Evolutionary conservation across 2,113 vertebrate genomes (phyloP).

Genomic region (Hemibagrus wyckioides): DNA sequence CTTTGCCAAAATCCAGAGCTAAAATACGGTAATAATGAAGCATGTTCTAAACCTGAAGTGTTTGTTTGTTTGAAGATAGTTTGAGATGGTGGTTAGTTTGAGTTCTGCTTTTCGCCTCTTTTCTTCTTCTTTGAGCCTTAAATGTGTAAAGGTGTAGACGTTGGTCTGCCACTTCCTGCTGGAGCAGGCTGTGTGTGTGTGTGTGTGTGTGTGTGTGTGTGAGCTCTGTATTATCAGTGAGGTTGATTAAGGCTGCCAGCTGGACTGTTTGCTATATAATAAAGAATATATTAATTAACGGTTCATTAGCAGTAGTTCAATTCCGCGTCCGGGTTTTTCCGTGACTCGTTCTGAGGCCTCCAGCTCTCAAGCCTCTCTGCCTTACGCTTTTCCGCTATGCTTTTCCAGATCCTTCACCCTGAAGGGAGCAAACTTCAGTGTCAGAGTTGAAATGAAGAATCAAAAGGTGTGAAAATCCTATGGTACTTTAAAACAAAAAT

Average conservation of each 20-base stretch:
- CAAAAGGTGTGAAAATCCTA: not conserved
- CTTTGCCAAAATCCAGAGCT: not conserved
- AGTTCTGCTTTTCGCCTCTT: not conserved
- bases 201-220: constrained; percentile 17
- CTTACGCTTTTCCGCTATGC: constrained; percentile 11
- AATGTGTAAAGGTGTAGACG: constrained; percentile 18
- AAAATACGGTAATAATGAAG: not conserved
- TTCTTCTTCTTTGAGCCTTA: constrained; percentile 37
- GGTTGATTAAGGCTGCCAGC: constrained; percentile 62
- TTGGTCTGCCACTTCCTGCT: constrained; percentile 34
- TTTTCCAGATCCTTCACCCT: not conserved
- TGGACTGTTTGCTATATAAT: constrained; percentile 69
- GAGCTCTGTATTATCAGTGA: constrained; percentile 21
- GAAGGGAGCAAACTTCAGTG: not conserved
- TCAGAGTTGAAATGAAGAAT: not conserved
- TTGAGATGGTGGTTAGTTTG: not conserved
- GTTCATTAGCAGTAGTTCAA: constrained; percentile 9
- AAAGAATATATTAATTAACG: constrained; percentile 18
- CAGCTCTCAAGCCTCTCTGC: not conserved
- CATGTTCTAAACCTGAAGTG: not conserved
- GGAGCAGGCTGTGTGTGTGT: constrained; percentile 12
- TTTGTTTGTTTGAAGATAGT: not conserved
- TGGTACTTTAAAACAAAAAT: constrained; percentile 13
- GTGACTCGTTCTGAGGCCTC: constrained; percentile 3
- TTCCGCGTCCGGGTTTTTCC: not conserved